Percentiles rank a stretch among this genome's conserved stretches.
phyloP scores from a whole-genome alignment of 2,113 vertebrate species.

The Corythornis vintsioides region DNA sequence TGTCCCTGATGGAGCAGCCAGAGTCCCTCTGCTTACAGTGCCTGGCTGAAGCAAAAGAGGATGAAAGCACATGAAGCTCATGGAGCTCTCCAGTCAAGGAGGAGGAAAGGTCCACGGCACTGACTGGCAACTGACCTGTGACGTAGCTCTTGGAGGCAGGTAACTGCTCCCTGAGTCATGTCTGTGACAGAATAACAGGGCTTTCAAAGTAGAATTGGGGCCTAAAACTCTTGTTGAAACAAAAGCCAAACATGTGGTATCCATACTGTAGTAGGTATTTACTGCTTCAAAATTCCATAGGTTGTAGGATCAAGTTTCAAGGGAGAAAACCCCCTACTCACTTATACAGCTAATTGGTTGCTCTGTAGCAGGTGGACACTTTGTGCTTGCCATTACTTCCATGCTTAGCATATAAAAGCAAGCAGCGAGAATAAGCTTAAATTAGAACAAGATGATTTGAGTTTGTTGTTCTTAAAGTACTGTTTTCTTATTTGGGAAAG shows the following conservation, averaged over 20 bases:
- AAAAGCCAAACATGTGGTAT: not conserved
- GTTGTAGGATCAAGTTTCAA: not conserved
- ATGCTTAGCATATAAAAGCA: not conserved
- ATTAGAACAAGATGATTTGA: slow-evolving; percentile 9
- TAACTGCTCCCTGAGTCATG: not conserved
- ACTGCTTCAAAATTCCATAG: not conserved
- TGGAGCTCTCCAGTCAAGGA: not conserved
- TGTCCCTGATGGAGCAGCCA: not conserved
- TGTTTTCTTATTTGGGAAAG: not conserved
- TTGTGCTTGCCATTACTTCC: not conserved
- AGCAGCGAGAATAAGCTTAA: slow-evolving; percentile 9
- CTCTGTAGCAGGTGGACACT: slow-evolving; percentile 6
- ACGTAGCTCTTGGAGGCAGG: not conserved
- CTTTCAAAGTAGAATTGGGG: not conserved
- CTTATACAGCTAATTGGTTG: not conserved
- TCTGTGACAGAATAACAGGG: not conserved
- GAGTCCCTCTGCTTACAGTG: not conserved
- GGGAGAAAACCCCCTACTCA: not conserved
- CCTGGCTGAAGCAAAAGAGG: not conserved
- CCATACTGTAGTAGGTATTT: not conserved
- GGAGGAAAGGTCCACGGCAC: not conserved
- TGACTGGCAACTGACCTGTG: rapidly evolving
- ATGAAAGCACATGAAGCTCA: rapidly evolving
- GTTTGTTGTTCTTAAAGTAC: slow-evolving; percentile 3
- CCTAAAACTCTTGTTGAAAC: not conserved